Conservation (phyloP, 2,797 vertebrate genomes). For the Somateria mollissima region DNA sequence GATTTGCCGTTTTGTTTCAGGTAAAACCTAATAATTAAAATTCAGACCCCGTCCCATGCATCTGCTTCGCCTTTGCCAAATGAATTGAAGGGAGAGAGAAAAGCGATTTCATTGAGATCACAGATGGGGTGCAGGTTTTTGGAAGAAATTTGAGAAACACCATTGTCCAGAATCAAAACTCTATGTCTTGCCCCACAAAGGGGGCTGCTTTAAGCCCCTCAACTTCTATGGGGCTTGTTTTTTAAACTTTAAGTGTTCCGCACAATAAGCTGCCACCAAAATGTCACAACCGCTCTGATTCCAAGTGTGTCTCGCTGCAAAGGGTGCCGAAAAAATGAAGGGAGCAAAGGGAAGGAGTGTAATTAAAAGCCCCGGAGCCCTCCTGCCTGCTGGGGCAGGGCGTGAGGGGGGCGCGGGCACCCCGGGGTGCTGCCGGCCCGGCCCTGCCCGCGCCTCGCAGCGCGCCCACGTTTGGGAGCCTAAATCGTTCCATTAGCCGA, state of each 20-base stretch:
- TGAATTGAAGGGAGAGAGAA: slow-evolving; percentile 85
- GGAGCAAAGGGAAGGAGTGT: slow-evolving; percentile 54
- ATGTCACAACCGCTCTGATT: slow-evolving; percentile 87
- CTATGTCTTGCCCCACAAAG: slow-evolving; percentile 92
- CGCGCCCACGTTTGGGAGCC: not conserved
- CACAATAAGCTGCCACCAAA: slow-evolving; percentile 91
- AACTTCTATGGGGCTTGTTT: slow-evolving; percentile 95
- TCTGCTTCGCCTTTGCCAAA: slow-evolving; percentile 90
- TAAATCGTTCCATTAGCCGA: slow-evolving; percentile 12
- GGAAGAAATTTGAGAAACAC: slow-evolving; percentile 98
- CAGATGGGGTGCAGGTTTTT: slow-evolving; percentile 97
- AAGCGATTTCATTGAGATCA: slow-evolving; percentile 95
- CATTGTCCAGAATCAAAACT: slow-evolving; percentile 98
- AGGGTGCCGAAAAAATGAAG: slow-evolving; percentile 70
- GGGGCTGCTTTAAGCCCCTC: slow-evolving; percentile 89
- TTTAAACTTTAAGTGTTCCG: slow-evolving; percentile 95
- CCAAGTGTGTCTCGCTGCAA: slow-evolving; percentile 79
- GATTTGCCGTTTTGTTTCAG: slow-evolving; percentile 80
- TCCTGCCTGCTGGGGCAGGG: not conserved
- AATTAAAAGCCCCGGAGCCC: slow-evolving; percentile 36
- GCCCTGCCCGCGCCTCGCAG: not conserved
- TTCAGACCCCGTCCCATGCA: slow-evolving; percentile 89
- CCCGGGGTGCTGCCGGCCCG: not conserved
- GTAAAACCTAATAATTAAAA: slow-evolving; percentile 91
- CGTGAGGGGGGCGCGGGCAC: not conserved